Base-by-base conservation (phyloP, 2,888 invertebrate species). In the Dicroscelio sp. region DNA sequence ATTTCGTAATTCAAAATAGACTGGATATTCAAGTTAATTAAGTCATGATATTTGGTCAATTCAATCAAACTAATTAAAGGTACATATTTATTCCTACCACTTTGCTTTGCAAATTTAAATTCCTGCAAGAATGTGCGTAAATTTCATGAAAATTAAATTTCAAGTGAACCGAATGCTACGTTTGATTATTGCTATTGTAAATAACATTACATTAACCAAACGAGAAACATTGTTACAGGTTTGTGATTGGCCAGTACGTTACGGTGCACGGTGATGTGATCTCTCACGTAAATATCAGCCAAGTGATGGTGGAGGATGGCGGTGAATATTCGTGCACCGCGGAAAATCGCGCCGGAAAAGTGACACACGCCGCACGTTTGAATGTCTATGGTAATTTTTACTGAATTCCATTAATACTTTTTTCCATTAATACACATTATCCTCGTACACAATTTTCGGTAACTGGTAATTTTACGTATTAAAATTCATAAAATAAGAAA, bases 261-360 rank as follows among this genome's bases (percentile, higher is more conserved):
- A 98, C 98, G 87, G 97, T 98, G 65, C 98, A 98, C 95, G 98
- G 98, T 84, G 98, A 98, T 97, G 98, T 98, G 94, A 98, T 98
- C 96, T 98, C 98, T 96, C 98, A 98, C 97, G 98, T 98, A 94
- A 98, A 98, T 97, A 98, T 98, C 95, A 98, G 98, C 96, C 98
- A 98, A 96, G 98, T 98, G 94, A 98, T 98, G 97, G 98, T 98
- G 73, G 98, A 98, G 97, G 98, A 98, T 95, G 98, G 98, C 25
- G 98, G 98, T 30, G 98, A 98, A 96, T 98, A 98, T 97, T 97
- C 98, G 65, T 98, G 98, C 96, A 97, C 97, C 6, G 98, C 98
- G 0, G 98, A 98, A 96, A 98, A 98, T 97, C 97, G 98, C 58
- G 98, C 98, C 30, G 98, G 98, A 31, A 97, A 97, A 92, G 90